These are phyloP conservation scores for Callosobruchus maculatus DNA, from an alignment of 2,888 invertebrate genomes.

Conservation along the genomic window DNA sequence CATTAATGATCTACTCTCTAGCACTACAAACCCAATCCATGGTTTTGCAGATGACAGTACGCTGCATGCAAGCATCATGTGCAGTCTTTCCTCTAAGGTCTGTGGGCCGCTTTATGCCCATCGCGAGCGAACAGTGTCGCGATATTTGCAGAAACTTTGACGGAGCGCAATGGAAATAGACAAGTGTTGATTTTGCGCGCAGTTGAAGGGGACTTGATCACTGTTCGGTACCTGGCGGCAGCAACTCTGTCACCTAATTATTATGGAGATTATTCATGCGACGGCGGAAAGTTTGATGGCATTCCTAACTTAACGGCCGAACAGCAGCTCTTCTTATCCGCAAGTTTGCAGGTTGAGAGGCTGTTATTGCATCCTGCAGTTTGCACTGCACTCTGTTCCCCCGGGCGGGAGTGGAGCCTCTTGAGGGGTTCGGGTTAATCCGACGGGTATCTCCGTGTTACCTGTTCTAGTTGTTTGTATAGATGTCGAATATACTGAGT, in stretches of 20 bases:
- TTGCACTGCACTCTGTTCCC: not conserved
- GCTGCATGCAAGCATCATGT: no score
- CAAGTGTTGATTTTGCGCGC: not conserved
- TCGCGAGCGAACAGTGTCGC: not conserved
- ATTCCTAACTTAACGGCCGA: not conserved
- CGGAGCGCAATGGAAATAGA: not conserved
- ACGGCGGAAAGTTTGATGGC: not conserved
- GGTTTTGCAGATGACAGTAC: no score
- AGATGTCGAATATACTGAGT: no score
- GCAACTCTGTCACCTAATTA: not conserved
- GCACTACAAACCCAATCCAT: no score
- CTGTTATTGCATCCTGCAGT: not conserved
- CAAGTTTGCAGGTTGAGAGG: not conserved
- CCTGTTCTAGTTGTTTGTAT: no score
- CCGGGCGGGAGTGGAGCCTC: not conserved
- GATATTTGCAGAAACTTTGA: not conserved
- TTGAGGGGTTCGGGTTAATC: not conserved
- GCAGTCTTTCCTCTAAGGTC: no score
- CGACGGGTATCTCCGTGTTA: no score
- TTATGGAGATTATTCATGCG: not conserved
- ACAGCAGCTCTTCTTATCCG: not conserved
- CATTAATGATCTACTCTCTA: no score
- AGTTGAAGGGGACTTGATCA: not conserved
- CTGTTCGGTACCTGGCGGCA: not conserved
- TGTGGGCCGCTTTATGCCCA: no score